phyloP scores from a whole-genome alignment of 2,797 vertebrate genomes.

The Oreochromis grahami region DNA sequence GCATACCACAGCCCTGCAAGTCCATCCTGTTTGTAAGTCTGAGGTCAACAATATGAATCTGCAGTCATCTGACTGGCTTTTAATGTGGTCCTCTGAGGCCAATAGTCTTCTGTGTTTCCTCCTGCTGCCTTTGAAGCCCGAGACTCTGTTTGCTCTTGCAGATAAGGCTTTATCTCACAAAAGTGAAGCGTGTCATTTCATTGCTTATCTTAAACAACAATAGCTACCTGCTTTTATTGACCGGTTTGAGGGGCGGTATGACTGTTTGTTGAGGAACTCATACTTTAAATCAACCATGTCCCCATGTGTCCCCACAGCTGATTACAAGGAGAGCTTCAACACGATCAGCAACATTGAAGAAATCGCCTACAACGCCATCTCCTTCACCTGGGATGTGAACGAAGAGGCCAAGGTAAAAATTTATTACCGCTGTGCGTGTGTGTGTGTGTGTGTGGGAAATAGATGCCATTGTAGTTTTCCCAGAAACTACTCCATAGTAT shows the following conservation, averaged over 20 bases:
- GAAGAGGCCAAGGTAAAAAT: slow-evolving; percentile 93
- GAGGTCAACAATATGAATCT: slow-evolving; percentile 11
- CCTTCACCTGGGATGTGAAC: slow-evolving; percentile 98
- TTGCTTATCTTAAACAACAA: slow-evolving; percentile 66
- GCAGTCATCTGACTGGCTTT: slow-evolving; percentile 15
- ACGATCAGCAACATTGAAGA: slow-evolving; percentile 98
- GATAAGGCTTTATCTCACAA: slow-evolving; percentile 72
- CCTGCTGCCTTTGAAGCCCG: slow-evolving; percentile 62
- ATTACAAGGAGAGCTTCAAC: slow-evolving; percentile 99
- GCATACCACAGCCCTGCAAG: background rate
- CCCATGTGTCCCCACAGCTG: slow-evolving; percentile 72
- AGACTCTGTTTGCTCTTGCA: slow-evolving; percentile 65
- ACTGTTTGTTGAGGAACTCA: background rate
- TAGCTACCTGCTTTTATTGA: slow-evolving; percentile 46
- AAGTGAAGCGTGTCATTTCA: slow-evolving; percentile 66
- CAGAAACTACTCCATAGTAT: slow-evolving; percentile 28
- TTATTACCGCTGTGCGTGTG: background rate
- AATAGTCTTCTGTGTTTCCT: slow-evolving; percentile 32
- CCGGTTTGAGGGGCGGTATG: background rate
- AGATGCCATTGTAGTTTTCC: slow-evolving; percentile 33
- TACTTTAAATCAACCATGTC: background rate
- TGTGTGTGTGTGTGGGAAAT: background rate
- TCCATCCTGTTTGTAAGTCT: background rate
- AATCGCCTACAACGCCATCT: slow-evolving; percentile 96
- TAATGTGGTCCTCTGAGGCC: background rate